Evolutionary conservation across 1,140 invertebrate species (phyloP).

Genomic region (Luehdorfia chinensis): DNA sequence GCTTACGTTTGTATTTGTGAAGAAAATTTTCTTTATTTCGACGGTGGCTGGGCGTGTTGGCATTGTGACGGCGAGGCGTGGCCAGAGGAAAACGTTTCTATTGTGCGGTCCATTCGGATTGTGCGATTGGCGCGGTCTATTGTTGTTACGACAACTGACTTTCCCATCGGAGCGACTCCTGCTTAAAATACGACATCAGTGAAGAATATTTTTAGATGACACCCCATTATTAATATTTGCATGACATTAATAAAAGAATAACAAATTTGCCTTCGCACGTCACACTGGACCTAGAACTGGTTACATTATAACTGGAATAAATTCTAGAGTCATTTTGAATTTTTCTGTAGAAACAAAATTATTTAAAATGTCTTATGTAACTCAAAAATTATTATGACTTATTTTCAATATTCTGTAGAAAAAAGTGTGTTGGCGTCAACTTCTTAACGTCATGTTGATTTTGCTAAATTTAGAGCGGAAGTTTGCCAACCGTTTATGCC

Average conservation of each 20-base stretch:
- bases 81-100: constrained; percentile 56
- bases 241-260: constrained; percentile 35
- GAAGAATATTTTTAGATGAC: constrained; percentile 47
- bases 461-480: constrained; percentile 10
- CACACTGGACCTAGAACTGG: no score
- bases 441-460: no score
- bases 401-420: no score
- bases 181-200: constrained; percentile 40
- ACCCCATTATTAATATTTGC: constrained; percentile 34
- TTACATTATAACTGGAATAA: no score
- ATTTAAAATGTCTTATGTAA: no score
- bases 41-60: constrained; percentile 58
- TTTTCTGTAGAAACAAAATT: no score
- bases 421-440: no score
- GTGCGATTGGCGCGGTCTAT: constrained; percentile 61
- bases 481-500: constrained; percentile 7
- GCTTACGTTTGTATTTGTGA: constrained; percentile 58
- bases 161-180: constrained; percentile 42
- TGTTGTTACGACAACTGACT: constrained; percentile 44
- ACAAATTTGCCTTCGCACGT: no score
- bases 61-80: constrained; percentile 62
- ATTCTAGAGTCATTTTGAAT: no score
- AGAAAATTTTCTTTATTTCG: constrained; percentile 72
- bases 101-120: constrained; percentile 45
- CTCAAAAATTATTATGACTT: no score